phyloP scores from a whole-genome alignment of 2,888 invertebrate species.

The Cosmorhoe ocellata region DNA sequence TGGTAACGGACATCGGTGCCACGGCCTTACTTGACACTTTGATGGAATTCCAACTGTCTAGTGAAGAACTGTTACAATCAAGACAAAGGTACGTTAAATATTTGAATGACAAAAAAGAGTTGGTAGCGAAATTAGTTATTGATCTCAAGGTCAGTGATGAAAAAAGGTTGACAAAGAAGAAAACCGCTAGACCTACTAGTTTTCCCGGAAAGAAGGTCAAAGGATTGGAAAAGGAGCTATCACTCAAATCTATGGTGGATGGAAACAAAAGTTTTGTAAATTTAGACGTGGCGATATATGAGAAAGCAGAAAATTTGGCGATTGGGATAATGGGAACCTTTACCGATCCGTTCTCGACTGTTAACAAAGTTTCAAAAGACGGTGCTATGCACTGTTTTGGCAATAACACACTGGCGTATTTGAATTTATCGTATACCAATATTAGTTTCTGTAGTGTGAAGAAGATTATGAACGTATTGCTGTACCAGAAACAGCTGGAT shows the following conservation, averaged over 20 bases:
- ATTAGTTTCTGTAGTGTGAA: conserved; percentile 46
- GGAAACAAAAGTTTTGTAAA: conserved; percentile 34
- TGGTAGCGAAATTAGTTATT: conserved; percentile 34
- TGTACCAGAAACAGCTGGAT: conserved; percentile 40
- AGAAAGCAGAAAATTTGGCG: conserved; percentile 44
- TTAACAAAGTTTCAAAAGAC: conserved; percentile 38
- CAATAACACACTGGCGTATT: conserved; percentile 51
- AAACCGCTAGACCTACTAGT: conserved; percentile 9
- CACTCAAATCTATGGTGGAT: conserved; percentile 19
- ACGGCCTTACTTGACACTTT: conserved; percentile 41
- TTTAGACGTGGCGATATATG: conserved; percentile 35
- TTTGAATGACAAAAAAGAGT: conserved; percentile 41
- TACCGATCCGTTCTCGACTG: conserved; percentile 44
- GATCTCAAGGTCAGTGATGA: conserved; percentile 43
- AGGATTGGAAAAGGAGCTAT: conserved; percentile 13
- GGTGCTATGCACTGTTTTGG: conserved; percentile 45
- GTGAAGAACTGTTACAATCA: conserved; percentile 44
- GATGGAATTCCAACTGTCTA: conserved; percentile 46
- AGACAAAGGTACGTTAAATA: conserved; percentile 40
- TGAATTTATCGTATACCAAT: conserved; percentile 61
- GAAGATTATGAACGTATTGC: conserved; percentile 46
- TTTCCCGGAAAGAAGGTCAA: conserved; percentile 20
- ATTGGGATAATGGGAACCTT: conserved; percentile 42
- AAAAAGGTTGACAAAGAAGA: conserved; percentile 35
- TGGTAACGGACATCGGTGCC: conserved; percentile 52